These are phyloP conservation scores for Loxodonta africana DNA, from an alignment of 2,113 vertebrate species.

Conservation along the genomic window DNA sequence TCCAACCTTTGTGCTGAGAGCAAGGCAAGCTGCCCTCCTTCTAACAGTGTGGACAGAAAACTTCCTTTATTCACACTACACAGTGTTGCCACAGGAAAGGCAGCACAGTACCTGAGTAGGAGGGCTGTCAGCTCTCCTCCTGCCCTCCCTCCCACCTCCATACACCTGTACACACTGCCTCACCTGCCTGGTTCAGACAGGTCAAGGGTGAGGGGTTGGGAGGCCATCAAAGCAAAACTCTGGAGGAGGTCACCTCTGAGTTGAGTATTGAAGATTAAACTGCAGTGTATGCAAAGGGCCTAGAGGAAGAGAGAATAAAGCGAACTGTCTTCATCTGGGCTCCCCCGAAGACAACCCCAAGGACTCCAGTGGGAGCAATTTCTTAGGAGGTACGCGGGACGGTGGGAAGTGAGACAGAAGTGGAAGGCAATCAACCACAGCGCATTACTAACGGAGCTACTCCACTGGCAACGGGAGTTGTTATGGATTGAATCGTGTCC, in stretches of 20 bases:
- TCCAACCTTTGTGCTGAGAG: background rate
- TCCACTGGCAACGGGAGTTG: background rate
- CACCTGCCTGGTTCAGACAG: background rate
- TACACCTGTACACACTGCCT: no score
- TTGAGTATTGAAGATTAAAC: background rate
- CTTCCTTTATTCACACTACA: rapidly evolving
- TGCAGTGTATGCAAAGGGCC: background rate
- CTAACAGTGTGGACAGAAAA: background rate
- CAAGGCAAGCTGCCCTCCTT: background rate
- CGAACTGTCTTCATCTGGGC: background rate
- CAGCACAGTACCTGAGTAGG: background rate
- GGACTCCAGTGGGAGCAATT: background rate
- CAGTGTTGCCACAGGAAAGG: background rate
- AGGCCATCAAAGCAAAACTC: background rate
- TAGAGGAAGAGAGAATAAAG: background rate
- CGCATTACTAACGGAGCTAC: no score
- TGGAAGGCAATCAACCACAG: background rate
- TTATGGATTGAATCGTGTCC: no score
- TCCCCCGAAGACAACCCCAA: background rate
- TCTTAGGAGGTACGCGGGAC: background rate
- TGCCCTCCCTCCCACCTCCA: background rate
- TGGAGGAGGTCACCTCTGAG: background rate
- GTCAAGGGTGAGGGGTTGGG: background rate
- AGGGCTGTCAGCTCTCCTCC: background rate
- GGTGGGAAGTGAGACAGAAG: no score